Base-by-base conservation (phyloP, 2,888 invertebrate species). In the Chironomus tentans region DNA sequence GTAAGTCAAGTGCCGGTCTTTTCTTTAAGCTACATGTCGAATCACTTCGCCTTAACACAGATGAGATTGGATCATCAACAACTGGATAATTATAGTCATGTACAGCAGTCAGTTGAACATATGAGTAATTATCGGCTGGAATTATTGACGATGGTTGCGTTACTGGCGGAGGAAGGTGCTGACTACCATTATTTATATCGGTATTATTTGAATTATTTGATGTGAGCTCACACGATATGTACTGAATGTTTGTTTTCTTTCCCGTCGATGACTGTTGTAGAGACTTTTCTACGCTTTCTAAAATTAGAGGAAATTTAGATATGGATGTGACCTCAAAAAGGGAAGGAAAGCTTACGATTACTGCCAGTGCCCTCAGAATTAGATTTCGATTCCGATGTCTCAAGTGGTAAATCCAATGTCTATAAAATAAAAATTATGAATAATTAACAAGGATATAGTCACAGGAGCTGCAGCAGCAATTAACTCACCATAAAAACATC, bases 401-500 rank as follows among this genome's bases (percentile, higher is more conserved):
- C 91, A 81, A 91, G 88, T 77, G 92, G 92, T 81, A 97, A 88
- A 85, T 96, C 93, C 81, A 96, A 87, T 79, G 95, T 93, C 95
- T 95, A 85, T 0, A 83, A 84, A 79, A 38, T 10, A 38, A 77
- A 78, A 76, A 76, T 77, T 22, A 62, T 71, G n/a, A 28, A 47
- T 69, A 47, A 70, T 18, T 50, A 46, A 4, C 28, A 28, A 50
- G 48, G 6, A 46, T 18, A 69, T n/a, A 38, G 18, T 13, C 50
- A 62, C 13, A 15, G n/a, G 28, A 74, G 15, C 13, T 68, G 3
- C 12, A 18, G 3, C 12, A 18, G 18, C 56, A 56, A 15, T n/a
- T 38, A 72, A 83, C 87, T 86, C 84, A 95, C 95, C 93, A 95
- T 95, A 85, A 97, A 97, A 80, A 97, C 95, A 83, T 96, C 95